A percentile compares a stretch with the other conserved stretches of the same genome.
These are phyloP conservation scores for Ailurus styani DNA, from an alignment of 2,113 vertebrate species.

Conservation along the genomic window DNA sequence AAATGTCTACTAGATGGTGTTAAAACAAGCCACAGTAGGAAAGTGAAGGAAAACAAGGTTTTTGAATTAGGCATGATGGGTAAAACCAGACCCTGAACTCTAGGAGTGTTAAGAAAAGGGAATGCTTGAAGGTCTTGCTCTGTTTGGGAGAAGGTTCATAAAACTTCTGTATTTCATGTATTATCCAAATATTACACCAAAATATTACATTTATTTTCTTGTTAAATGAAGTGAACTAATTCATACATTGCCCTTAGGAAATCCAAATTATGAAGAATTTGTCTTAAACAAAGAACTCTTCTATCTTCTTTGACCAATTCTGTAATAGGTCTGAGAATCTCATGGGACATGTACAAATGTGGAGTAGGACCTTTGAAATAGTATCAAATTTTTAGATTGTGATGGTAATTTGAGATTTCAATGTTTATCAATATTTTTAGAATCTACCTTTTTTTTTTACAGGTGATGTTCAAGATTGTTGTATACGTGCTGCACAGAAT, in stretches of 20 bases:
- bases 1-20: background rate
- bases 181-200: background rate
- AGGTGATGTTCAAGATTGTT: conserved; percentile 83
- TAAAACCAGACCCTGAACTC: background rate
- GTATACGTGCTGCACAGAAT: conserved; percentile 91
- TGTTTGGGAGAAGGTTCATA: background rate
- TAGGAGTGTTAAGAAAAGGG: background rate
- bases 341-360: background rate
- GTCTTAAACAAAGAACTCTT: background rate
- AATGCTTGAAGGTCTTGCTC: background rate
- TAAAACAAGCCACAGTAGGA: background rate
- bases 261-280: background rate
- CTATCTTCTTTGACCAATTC: background rate
- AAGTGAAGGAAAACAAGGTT: background rate
- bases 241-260: background rate
- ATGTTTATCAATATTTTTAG: conserved; percentile 74
- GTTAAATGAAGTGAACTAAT: background rate
- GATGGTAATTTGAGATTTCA: conserved; percentile 75
- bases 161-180: background rate
- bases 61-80: background rate
- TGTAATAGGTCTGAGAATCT: background rate
- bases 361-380: conserved; percentile 39
- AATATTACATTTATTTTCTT: background rate
- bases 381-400: conserved; percentile 66
- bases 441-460: conserved; percentile 92